A percentile compares a stretch with the other conserved stretches of the same genome.
phyloP scores from a whole-genome alignment of 2,888 invertebrate genomes.

The Tanytarsus gracilentus region DNA sequence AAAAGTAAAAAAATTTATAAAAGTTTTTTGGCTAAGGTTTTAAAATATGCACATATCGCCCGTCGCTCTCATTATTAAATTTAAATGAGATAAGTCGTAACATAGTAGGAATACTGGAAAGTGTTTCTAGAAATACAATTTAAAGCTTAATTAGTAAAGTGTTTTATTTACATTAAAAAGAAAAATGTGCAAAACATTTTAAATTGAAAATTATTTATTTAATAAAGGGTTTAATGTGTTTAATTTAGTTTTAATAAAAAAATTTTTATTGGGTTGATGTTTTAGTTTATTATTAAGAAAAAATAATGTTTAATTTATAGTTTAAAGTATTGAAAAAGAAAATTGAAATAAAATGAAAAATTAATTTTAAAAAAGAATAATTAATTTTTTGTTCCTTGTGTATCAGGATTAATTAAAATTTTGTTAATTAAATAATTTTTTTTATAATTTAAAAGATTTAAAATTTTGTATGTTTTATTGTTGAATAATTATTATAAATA shows the following conservation, averaged over 20 bases:
- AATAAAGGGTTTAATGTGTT: no score
- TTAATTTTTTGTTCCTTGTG: slow-evolving; percentile 60
- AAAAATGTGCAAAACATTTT: slow-evolving; percentile 44
- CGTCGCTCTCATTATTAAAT: slow-evolving; percentile 62
- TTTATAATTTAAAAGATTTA: slow-evolving; percentile 58
- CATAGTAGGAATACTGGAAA: slow-evolving; percentile 71
- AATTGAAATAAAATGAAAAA: slow-evolving; percentile 47
- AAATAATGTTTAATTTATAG: slow-evolving; percentile 49
- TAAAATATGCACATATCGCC: slow-evolving; percentile 70
- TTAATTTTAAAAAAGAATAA: slow-evolving; percentile 47
- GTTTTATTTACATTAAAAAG: slow-evolving; percentile 59
- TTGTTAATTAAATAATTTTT: slow-evolving; percentile 40
- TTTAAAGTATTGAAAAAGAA: slow-evolving; percentile 50
- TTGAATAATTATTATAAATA: slow-evolving; percentile 53
- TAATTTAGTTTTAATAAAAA: slow-evolving; percentile 37
- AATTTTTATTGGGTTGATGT: slow-evolving; percentile 41
- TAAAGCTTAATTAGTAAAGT: slow-evolving; percentile 51
- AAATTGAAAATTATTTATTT: slow-evolving; percentile 36
- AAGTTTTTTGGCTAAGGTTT: slow-evolving; percentile 52
- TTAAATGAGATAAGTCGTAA: slow-evolving; percentile 69
- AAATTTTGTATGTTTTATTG: slow-evolving; percentile 50
- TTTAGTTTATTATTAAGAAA: slow-evolving; percentile 47
- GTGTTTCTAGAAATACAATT: slow-evolving; percentile 58
- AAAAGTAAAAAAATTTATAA: slow-evolving; percentile 49
- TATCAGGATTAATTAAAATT: slow-evolving; percentile 59